Evolutionary conservation across 2,113 vertebrate genomes (phyloP).

Genomic region (Silurus glanis): DNA sequence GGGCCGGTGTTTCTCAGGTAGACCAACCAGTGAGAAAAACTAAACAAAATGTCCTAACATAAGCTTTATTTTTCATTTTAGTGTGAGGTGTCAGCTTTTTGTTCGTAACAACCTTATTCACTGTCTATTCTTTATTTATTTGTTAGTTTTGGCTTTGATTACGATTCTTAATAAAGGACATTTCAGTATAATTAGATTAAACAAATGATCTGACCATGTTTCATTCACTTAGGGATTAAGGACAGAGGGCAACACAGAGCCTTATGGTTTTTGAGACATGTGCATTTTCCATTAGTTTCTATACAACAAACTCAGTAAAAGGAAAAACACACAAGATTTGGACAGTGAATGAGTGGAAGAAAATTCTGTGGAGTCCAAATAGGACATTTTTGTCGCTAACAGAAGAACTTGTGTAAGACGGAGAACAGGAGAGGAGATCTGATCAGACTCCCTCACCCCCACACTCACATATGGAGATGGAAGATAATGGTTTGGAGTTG

Average conservation of each 20-base stretch:
- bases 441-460: no score
- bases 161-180: background rate
- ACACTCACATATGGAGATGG: no score
- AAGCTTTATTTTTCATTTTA: background rate
- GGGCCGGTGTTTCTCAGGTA: constrained; percentile 97
- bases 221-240: background rate
- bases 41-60: background rate
- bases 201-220: background rate
- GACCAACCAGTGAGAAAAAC: constrained; percentile 60
- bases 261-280: background rate
- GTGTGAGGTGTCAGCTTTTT: constrained; percentile 21
- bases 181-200: background rate
- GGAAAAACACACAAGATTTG: no score
- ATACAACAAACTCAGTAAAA: no score
- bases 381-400: no score
- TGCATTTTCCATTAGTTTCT: background rate
- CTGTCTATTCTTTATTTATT: background rate
- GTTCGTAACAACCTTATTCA: constrained; percentile 22
- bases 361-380: background rate
- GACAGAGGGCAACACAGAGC: no score
- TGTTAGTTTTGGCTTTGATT: background rate
- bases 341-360: background rate
- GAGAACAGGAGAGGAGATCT: no score
- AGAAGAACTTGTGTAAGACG: no score
- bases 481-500: no score